Conservation (phyloP, 2,797 vertebrate genomes). For the Oreochromis grahami region DNA sequence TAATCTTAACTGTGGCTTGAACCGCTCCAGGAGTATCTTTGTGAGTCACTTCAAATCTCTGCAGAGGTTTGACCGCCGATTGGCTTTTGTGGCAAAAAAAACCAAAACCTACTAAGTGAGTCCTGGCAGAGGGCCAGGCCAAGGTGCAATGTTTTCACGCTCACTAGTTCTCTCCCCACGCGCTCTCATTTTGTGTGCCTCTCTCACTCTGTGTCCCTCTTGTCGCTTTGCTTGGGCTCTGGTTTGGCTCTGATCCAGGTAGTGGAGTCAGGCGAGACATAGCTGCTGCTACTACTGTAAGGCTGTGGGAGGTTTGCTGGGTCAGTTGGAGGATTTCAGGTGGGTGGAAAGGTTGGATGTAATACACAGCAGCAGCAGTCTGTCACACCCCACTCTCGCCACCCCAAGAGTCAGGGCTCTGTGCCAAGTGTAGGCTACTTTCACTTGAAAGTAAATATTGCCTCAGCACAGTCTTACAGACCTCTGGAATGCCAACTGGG, state of each 20-base stretch:
- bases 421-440: slow-evolving; percentile 66
- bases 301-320: slow-evolving; percentile 62
- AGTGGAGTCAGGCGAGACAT: slow-evolving; percentile 48
- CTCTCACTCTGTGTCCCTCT: slow-evolving; percentile 44
- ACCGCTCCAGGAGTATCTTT: slow-evolving; percentile 40
- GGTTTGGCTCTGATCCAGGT: slow-evolving; percentile 72
- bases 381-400: slow-evolving; percentile 6
- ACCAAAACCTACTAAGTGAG: slow-evolving; percentile 61
- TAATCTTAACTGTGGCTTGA: slow-evolving; percentile 41
- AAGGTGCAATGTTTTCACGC: slow-evolving; percentile 40
- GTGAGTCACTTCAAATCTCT: slow-evolving; percentile 57
- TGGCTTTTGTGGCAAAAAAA: slow-evolving; percentile 67
- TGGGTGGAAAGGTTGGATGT: slow-evolving; percentile 63
- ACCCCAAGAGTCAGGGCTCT: slow-evolving; percentile 49
- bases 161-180: slow-evolving; percentile 21
- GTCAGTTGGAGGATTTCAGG: slow-evolving; percentile 58
- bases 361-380: slow-evolving; percentile 61
- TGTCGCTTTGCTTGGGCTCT: slow-evolving; percentile 50
- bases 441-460: slow-evolving; percentile 72
- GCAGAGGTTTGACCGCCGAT: slow-evolving; percentile 44
- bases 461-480: slow-evolving; percentile 59
- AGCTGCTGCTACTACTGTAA: slow-evolving; percentile 5
- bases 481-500: slow-evolving; percentile 53
- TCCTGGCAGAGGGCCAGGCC: slow-evolving; percentile 70
- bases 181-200: slow-evolving; percentile 33